phyloP scores from a whole-genome alignment of 2,113 vertebrate genomes.

The Cettia cetti region DNA sequence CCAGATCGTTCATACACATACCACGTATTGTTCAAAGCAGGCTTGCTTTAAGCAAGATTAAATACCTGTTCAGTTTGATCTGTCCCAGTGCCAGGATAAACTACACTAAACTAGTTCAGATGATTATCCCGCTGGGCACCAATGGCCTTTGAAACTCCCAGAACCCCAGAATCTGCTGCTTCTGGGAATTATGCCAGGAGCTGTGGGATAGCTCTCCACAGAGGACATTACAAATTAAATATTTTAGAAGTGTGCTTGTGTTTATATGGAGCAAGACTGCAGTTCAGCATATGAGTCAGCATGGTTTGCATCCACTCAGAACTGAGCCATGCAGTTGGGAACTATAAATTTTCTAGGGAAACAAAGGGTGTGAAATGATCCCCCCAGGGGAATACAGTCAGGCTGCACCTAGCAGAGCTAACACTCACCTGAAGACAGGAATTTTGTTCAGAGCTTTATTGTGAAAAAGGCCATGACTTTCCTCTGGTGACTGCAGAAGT shows the following conservation, averaged over 20 bases:
- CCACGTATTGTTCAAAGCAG: constrained; percentile 57
- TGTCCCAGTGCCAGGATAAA: constrained; percentile 62
- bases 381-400: not conserved
- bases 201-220: constrained; percentile 44
- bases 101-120: constrained; percentile 39
- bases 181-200: constrained; percentile 53
- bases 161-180: constrained; percentile 60
- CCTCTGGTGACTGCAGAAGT: not conserved
- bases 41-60: constrained; percentile 58
- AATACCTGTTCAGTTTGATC: constrained; percentile 60
- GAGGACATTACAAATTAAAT: constrained; percentile 55
- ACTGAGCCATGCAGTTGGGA: not conserved
- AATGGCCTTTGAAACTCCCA: constrained; percentile 34
- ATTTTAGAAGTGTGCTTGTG: constrained; percentile 44
- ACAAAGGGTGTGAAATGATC: not conserved
- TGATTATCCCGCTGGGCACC: constrained; percentile 3
- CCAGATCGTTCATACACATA: not conserved
- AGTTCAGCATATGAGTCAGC: constrained; percentile 53
- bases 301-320: constrained; percentile 12
- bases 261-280: constrained; percentile 33
- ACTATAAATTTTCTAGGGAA: constrained; percentile 24
- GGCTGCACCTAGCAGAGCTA: not conserved
- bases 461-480: not conserved
- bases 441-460: not conserved
- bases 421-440: constrained; percentile 36